Conservation (phyloP, 2,797 vertebrate species). For the Hephaestus fuliginosus region DNA sequence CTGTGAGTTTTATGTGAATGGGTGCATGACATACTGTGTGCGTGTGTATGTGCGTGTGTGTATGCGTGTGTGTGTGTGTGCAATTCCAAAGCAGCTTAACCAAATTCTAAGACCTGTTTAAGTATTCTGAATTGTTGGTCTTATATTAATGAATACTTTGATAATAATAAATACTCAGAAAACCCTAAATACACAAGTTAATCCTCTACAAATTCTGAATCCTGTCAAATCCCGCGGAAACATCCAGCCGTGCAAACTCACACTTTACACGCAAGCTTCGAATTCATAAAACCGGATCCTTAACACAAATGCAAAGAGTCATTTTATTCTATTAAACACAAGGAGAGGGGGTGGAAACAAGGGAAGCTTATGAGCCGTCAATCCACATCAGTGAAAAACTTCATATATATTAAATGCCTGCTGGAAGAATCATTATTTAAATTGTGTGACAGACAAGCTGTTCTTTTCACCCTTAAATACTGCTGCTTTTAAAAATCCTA, state of each 20-base stretch:
- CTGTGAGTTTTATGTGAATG: neutral
- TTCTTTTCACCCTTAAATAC: constrained; percentile 8
- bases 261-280: neutral
- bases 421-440: neutral
- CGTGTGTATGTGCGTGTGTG: neutral
- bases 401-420: neutral
- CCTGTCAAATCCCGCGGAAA: neutral
- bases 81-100: constrained; percentile 22
- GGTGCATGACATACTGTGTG: neutral
- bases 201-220: constrained; percentile 15
- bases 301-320: neutral
- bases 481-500: neutral
- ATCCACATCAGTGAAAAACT: neutral
- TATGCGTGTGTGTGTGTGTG: neutral
- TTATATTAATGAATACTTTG: neutral
- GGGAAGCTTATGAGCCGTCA: neutral
- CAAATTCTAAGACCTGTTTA: neutral
- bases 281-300: neutral
- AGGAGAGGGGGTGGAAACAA: neutral
- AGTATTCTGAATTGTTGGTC: neutral
- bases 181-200: neutral
- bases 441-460: neutral
- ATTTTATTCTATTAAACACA: neutral
- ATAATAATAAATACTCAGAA: constrained; percentile 16
- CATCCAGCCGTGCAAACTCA: neutral